Conservation (phyloP, 1,140 invertebrate genomes). For the Linepithema humile region DNA sequence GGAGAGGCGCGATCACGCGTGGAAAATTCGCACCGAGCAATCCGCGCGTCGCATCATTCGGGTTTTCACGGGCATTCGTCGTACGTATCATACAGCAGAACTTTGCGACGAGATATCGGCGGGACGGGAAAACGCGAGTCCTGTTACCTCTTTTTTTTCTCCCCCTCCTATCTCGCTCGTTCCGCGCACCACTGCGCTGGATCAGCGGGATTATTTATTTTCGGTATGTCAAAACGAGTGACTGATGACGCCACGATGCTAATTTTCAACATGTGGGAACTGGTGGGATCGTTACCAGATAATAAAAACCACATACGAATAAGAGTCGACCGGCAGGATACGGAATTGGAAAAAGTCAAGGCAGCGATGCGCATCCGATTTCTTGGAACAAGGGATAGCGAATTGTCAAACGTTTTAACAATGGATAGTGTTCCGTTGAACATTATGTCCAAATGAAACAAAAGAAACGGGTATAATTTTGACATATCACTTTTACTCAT, state of each 20-base stretch:
- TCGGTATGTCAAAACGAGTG: slow-evolving; percentile 76
- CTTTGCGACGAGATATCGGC: slow-evolving; percentile 32
- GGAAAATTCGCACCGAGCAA: slow-evolving; percentile 78
- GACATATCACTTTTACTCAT: background rate
- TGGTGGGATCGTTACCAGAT: slow-evolving; percentile 71
- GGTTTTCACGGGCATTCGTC: slow-evolving; percentile 54
- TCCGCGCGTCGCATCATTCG: slow-evolving; percentile 68
- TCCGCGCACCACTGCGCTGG: slow-evolving; percentile 38
- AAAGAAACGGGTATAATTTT: background rate
- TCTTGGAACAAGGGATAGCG: slow-evolving; percentile 36
- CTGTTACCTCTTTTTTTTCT: slow-evolving; percentile 64
- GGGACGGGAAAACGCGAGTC: slow-evolving; percentile 23
- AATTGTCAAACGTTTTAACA: slow-evolving; percentile 11
- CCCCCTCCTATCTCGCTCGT: background rate
- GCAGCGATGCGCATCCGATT: slow-evolving; percentile 3
- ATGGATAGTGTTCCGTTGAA: background rate
- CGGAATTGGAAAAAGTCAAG: slow-evolving; percentile 41
- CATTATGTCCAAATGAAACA: background rate
- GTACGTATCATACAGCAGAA: background rate
- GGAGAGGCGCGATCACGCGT: slow-evolving; percentile 80
- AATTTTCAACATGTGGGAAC: slow-evolving; percentile 76
- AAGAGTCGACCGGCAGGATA: slow-evolving; percentile 35
- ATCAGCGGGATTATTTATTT: slow-evolving; percentile 73
- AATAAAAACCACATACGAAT: slow-evolving; percentile 60
- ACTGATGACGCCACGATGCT: slow-evolving; percentile 77